A percentile compares a stretch with the other conserved stretches of the same genome.
These are phyloP conservation scores for Chrosomus eos DNA, from an alignment of 2,797 vertebrate genomes.

Conservation along the genomic window DNA sequence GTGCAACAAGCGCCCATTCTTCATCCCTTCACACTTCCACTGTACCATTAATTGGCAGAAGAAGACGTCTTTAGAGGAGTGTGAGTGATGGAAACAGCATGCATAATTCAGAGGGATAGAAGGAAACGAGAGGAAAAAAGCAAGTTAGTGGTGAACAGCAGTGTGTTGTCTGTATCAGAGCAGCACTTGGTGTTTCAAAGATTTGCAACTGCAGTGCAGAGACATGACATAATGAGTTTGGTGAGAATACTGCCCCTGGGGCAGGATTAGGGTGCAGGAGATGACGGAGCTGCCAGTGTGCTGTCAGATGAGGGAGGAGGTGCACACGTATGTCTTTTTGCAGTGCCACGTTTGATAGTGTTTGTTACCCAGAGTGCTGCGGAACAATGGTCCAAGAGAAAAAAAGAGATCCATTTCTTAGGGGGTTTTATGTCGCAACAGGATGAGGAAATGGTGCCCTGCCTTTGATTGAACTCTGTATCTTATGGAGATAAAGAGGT, in stretches of 20 bases:
- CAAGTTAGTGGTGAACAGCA: conserved; percentile 33
- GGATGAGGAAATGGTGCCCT: conserved; percentile 20
- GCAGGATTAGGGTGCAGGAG: conserved; percentile 56
- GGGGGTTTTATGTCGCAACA: conserved; percentile 14
- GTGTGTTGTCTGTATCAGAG: conserved; percentile 37
- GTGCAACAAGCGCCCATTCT: conserved; percentile 50
- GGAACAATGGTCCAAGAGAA: conserved; percentile 39
- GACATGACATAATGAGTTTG: conserved; percentile 61
- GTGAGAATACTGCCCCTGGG: conserved; percentile 51
- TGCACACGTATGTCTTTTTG: conserved; percentile 51
- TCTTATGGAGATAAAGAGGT: neutral
- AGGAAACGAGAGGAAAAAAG: conserved; percentile 50
- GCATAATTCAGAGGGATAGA: conserved; percentile 58
- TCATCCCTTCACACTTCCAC: conserved; percentile 38
- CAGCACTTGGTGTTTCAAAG: conserved; percentile 49
- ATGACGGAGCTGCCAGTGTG: conserved; percentile 48
- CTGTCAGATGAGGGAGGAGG: conserved; percentile 54
- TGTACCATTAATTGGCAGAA: conserved; percentile 57
- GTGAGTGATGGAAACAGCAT: conserved; percentile 61
- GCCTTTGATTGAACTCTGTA: neutral
- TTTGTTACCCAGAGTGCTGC: conserved; percentile 24
- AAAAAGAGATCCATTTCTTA: conserved; percentile 9
- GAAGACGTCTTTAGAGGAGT: conserved; percentile 50
- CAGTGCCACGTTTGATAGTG: conserved; percentile 47
- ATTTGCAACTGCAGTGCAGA: conserved; percentile 43